phyloP scores from a whole-genome alignment of 1,140 invertebrate species.

The Lepidotrigona ventralis region DNA sequence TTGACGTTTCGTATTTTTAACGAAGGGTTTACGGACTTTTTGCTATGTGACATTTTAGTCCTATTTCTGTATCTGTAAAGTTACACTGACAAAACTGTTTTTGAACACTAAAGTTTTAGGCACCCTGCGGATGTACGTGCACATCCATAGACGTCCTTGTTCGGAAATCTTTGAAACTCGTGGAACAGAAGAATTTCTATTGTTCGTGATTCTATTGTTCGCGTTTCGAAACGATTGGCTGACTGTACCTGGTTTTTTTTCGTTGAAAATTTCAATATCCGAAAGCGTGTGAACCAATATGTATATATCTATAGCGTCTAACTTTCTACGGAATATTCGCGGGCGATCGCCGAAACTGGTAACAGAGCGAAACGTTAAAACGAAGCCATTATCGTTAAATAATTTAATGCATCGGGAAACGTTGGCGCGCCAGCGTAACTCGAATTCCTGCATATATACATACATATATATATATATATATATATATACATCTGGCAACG shows the following conservation, averaged over 20 bases:
- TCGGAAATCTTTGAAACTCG: slow-evolving; percentile 25
- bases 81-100: too few relatives aligned
- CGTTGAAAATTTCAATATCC: slow-evolving; percentile 16
- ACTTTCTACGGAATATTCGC: neutral
- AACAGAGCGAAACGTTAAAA: slow-evolving; percentile 8
- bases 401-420: slow-evolving; percentile 30
- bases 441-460: slow-evolving; percentile 17
- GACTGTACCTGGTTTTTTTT: neutral
- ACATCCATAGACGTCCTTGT: too few relatives aligned
- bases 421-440: slow-evolving; percentile 1
- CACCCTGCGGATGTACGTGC: too few relatives aligned
- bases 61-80: too few relatives aligned
- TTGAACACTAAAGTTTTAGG: too few relatives aligned
- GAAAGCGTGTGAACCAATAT: neutral
- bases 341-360: neutral
- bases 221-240: neutral
- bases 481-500: neutral
- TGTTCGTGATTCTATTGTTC: too few relatives aligned
- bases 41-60: too few relatives aligned
- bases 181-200: neutral
- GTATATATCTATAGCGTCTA: neutral
- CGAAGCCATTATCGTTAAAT: slow-evolving; percentile 37
- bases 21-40: too few relatives aligned
- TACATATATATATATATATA: slow-evolving; percentile 4
- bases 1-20: too few relatives aligned